Conservation (phyloP, 2,797 vertebrate species). For the Potorous gilbertii region DNA sequence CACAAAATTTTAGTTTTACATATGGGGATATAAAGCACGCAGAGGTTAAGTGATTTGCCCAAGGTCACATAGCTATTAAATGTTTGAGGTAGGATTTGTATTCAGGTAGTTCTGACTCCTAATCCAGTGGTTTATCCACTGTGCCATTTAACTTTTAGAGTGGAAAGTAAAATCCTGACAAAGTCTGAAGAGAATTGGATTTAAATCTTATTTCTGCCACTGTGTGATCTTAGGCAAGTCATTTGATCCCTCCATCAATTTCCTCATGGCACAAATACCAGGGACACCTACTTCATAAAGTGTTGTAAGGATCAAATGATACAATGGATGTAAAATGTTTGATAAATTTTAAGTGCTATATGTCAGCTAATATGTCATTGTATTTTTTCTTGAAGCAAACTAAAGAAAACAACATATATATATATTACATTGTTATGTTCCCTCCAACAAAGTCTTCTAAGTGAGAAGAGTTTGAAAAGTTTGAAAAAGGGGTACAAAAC, state of each 20-base stretch:
- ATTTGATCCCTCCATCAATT: background rate
- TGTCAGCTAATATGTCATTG: background rate
- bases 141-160: background rate
- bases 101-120: background rate
- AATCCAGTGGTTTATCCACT: background rate
- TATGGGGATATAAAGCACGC: background rate
- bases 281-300: background rate
- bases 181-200: background rate
- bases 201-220: background rate
- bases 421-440: background rate
- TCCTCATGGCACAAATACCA: background rate
- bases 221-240: background rate
- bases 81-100: background rate
- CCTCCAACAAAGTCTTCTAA: background rate
- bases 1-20: background rate
- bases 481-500: background rate
- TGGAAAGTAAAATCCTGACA: background rate
- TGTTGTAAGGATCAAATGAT: background rate
- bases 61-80: background rate
- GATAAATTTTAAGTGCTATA: background rate
- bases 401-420: background rate
- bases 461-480: background rate
- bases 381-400: background rate
- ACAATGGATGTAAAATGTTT: background rate
- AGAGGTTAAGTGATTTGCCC: background rate